These are phyloP conservation scores for Morone saxatilis DNA, from an alignment of 2,113 vertebrate species.

Conservation along the genomic window DNA sequence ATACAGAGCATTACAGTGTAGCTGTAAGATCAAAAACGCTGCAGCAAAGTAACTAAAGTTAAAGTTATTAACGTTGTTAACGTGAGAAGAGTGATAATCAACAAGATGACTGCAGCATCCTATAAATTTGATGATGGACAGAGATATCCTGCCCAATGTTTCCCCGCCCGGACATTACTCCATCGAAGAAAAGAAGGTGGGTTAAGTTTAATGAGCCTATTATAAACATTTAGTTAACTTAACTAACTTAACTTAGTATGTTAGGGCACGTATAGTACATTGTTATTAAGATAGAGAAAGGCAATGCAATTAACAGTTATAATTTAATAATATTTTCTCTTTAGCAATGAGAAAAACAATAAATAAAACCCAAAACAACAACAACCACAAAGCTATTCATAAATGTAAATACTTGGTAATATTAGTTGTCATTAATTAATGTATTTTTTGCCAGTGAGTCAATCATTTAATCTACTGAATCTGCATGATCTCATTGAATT, in stretches of 20 bases:
- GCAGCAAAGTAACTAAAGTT: too few species aligned
- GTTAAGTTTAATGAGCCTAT: background rate
- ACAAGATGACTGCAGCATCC: slow-evolving; percentile 67
- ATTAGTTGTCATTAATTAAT: too few species aligned
- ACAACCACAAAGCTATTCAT: too few species aligned
- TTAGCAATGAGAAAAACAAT: too few species aligned
- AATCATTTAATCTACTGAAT: background rate
- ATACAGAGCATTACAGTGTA: slow-evolving; percentile 49
- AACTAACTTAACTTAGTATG: too few species aligned
- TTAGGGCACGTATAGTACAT: too few species aligned
- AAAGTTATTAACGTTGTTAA: too few species aligned
- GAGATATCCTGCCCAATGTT: slow-evolving; percentile 74
- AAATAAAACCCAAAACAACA: too few species aligned
- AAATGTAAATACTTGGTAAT: too few species aligned
- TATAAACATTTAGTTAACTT: background rate
- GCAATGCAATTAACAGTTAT: background rate
- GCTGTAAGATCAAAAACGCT: background rate
- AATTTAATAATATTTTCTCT: too few species aligned
- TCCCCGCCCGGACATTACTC: slow-evolving; percentile 81
- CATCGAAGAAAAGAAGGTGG: slow-evolving; percentile 79
- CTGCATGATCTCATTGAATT: background rate
- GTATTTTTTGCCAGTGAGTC: too few species aligned
- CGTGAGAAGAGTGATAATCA: background rate
- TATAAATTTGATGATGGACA: slow-evolving; percentile 78
- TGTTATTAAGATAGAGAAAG: background rate